A percentile compares a stretch with the other conserved stretches of the same genome.
phyloP scores from a whole-genome alignment of 2,797 vertebrate genomes.

The Valencia hispanica region DNA sequence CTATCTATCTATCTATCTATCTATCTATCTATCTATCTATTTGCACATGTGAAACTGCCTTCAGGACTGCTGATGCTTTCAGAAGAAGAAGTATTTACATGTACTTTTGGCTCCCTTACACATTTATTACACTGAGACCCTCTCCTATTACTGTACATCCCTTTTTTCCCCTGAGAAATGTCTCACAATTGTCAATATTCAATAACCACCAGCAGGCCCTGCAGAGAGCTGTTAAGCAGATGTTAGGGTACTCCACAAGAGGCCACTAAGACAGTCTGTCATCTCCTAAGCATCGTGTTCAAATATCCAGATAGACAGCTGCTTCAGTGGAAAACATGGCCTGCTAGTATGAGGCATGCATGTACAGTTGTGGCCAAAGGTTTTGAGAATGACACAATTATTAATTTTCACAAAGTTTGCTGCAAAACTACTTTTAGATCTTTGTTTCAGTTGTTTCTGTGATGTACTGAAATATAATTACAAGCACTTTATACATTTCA shows the following conservation, averaged over 20 bases:
- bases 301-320: constrained; percentile 32
- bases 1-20: too few relatives aligned
- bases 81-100: constrained; percentile 52
- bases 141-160: constrained; percentile 64
- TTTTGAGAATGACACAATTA: too few relatives aligned
- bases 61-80: constrained; percentile 38
- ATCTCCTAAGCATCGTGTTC: constrained; percentile 10
- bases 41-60: too few relatives aligned
- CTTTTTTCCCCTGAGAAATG: constrained; percentile 69
- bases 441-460: too few relatives aligned
- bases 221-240: constrained; percentile 79
- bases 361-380: too few relatives aligned
- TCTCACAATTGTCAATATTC: constrained; percentile 81
- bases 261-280: constrained; percentile 60
- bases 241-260: constrained; percentile 78
- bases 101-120: constrained; percentile 48
- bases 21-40: too few relatives aligned
- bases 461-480: too few relatives aligned
- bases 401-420: too few relatives aligned
- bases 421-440: too few relatives aligned
- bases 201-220: constrained; percentile 76
- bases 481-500: too few relatives aligned
- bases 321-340: neutral
- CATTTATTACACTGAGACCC: constrained; percentile 43
- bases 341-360: neutral